Evolutionary conservation across 30 jellyfish, hydroid and myxozoan species (phyloP).

Genomic region (Aurelia aurita): DNA sequence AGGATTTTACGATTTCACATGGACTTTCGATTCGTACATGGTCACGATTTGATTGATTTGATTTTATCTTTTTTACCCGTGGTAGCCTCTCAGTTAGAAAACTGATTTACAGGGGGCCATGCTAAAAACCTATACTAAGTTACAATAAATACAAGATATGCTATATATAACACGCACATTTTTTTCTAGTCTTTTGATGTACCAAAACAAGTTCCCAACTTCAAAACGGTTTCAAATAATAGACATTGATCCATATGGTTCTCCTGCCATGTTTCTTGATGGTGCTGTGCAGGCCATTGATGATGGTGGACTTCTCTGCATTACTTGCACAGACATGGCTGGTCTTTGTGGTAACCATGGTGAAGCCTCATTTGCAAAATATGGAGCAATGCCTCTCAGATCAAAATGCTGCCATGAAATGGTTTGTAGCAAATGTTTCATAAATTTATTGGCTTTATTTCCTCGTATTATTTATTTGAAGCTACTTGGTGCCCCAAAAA

Average conservation of each 20-base stretch:
- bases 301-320: slow-evolving; percentile 98
- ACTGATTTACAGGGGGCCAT: too few species aligned
- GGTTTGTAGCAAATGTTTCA: slow-evolving; percentile 41
- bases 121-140: too few species aligned
- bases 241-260: slow-evolving; percentile 98
- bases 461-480: too few species aligned
- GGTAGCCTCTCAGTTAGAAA: too few species aligned
- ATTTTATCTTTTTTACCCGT: too few species aligned
- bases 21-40: too few species aligned
- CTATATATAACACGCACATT: not conserved
- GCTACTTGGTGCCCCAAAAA: too few species aligned
- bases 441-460: too few species aligned
- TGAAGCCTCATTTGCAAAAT: slow-evolving; percentile 97
- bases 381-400: slow-evolving; percentile 94
- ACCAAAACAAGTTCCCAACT: slow-evolving; percentile 63
- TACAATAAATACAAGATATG: too few species aligned
- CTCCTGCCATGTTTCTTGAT: slow-evolving; percentile 96
- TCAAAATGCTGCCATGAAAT: slow-evolving; percentile 97
- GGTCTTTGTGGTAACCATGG: slow-evolving; percentile 99
- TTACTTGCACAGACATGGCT: slow-evolving; percentile 99
- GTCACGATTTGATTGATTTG: too few species aligned
- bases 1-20: too few species aligned
- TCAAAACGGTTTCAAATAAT: slow-evolving; percentile 75
- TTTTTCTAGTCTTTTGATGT: slow-evolving; percentile 83
- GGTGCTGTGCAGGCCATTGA: slow-evolving; percentile 97